Base-by-base conservation (phyloP, 2,888 invertebrate species). In the Pristionchus entomophagus region DNA sequence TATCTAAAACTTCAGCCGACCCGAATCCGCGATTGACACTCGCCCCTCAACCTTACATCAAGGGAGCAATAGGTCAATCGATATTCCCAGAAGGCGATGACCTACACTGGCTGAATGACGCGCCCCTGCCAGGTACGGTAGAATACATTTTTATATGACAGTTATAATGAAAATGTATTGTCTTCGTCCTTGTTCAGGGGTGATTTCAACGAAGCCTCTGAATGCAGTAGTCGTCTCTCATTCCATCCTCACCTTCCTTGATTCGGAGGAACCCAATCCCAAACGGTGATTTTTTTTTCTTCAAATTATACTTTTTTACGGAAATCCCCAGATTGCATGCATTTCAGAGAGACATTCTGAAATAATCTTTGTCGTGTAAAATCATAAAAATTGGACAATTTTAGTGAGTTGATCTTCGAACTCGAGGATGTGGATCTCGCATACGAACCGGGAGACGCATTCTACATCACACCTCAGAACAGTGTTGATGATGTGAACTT, bases 381-480 rank as follows among this genome's bases (percentile, higher is more conserved):
- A n/a, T n/a, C n/a, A n/a, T n/a, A n/a, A n/a, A n/a, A n/a, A n/a
- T n/a, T n/a, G n/a, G n/a, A n/a, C n/a, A n/a, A n/a, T 22, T 84
- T 29, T 45, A 84, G 83, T n/a, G 90, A 90, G 87, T 86, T 91
- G 12, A 85, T 89, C 35, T 86, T 91, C 59, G 91, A 91, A 85
- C 84, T 91, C 59, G 88, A 87, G 65, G 73, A 51, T 10, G 56
- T 14, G 0, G 73, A 53, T 14, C 84, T 90, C 4, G 86, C 87
- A 2, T 94, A 94, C 84, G 88, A 93, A 62, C 94, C 94, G 26
- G 95, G 95, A 12, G 94, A 95, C 89, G 92, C 94, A n/a, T 92
- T 95, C 82, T 94, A 94, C 73, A 88, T 95, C 51, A 89, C 96
- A 84, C 96, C 96, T 8, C 94, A 94, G 81, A 97, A 97, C 94